Conservation (phyloP, 2,888 invertebrate species). For the Tetragnatha montana region DNA sequence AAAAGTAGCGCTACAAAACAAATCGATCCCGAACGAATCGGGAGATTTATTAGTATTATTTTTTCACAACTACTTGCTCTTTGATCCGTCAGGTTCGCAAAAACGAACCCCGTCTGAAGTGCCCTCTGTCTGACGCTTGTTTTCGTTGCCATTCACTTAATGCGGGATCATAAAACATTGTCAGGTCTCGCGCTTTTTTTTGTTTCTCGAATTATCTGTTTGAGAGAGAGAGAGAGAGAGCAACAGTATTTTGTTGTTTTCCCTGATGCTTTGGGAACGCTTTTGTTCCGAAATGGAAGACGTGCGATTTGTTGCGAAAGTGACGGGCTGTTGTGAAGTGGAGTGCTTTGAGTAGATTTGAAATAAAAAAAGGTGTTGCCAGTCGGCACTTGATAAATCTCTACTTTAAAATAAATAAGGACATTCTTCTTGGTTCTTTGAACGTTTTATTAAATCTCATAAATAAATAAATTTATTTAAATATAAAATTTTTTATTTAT, state of each 20-base stretch:
- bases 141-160: slow-evolving; percentile 1
- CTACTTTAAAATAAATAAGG: too few relatives aligned
- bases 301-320: too few relatives aligned
- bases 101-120: not conserved
- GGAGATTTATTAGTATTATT: slow-evolving; percentile 45
- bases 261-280: too few relatives aligned
- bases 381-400: too few relatives aligned
- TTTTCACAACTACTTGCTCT: slow-evolving; percentile 1
- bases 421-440: too few relatives aligned
- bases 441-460: too few relatives aligned
- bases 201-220: not conserved
- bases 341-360: too few relatives aligned
- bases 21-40: slow-evolving; percentile 37
- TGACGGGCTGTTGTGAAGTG: too few relatives aligned
- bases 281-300: too few relatives aligned
- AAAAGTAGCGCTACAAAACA: not conserved
- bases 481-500: too few relatives aligned
- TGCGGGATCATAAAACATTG: not conserved
- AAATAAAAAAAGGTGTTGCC: too few relatives aligned
- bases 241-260: not conserved
- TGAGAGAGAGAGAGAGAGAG: not conserved
- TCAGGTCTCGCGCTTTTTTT: not conserved
- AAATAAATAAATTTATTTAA: too few relatives aligned
- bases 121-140: not conserved
- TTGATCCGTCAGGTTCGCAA: slow-evolving; percentile 13